Evolutionary conservation across 2,113 vertebrate genomes (phyloP).

Genomic region (Ochotona curzoniae): DNA sequence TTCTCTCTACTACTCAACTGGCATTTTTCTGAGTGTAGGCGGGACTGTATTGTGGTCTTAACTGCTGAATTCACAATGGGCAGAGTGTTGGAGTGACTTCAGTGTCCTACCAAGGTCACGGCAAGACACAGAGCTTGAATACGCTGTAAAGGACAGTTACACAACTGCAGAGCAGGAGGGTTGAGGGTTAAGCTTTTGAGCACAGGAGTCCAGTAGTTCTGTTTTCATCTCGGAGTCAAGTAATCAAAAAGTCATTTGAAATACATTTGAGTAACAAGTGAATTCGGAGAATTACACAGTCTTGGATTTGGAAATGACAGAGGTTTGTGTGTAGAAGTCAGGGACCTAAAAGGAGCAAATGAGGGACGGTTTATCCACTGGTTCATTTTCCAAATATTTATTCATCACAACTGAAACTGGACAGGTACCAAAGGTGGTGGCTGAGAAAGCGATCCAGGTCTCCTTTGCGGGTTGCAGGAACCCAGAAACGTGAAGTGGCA

Average conservation of each 20-base stretch:
- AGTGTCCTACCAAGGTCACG: accelerated
- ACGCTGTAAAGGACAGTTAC: accelerated
- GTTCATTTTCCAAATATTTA: too few species aligned
- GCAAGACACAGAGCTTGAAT: background rate
- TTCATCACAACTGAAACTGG: too few species aligned
- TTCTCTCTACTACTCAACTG: background rate
- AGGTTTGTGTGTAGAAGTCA: background rate
- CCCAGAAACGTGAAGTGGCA: too few species aligned
- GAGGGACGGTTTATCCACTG: too few species aligned
- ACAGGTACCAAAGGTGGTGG: too few species aligned
- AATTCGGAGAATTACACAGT: background rate
- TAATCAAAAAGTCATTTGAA: background rate
- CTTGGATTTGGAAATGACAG: background rate
- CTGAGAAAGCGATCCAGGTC: too few species aligned
- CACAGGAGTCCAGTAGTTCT: background rate
- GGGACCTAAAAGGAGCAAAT: too few species aligned
- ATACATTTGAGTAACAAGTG: background rate
- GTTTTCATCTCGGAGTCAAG: background rate
- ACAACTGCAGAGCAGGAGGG: background rate
- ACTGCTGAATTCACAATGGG: background rate
- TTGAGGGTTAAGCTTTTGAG: background rate
- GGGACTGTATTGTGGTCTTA: accelerated
- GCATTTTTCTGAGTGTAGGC: background rate
- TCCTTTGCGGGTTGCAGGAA: too few species aligned
- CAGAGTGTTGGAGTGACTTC: too few species aligned